A percentile compares a stretch with the other conserved stretches of the same genome.
These are phyloP conservation scores for Carcinoscorpius rotundicauda DNA, from an alignment of 1,140 invertebrate genomes.

Conservation along the genomic window DNA sequence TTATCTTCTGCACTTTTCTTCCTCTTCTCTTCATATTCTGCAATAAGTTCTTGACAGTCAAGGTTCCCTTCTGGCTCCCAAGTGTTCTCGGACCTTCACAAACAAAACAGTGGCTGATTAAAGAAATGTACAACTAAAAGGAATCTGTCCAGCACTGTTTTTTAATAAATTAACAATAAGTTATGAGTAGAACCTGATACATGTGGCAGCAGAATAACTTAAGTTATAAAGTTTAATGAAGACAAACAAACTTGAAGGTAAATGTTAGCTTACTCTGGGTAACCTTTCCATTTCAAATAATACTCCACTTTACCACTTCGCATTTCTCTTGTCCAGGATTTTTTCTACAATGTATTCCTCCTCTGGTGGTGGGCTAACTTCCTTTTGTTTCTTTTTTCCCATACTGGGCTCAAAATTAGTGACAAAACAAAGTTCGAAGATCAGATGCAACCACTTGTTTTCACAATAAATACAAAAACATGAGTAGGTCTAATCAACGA, in stretches of 20 bases:
- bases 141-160: too few species aligned
- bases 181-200: too few species aligned
- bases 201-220: background rate
- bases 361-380: background rate
- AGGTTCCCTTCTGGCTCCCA: slow-evolving; percentile 85
- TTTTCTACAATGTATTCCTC: slow-evolving; percentile 43
- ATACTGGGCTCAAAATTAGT: too few species aligned
- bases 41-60: slow-evolving; percentile 84
- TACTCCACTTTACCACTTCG: slow-evolving; percentile 38
- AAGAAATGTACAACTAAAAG: too few species aligned
- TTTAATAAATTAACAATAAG: too few species aligned
- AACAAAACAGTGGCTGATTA: background rate
- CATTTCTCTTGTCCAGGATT: slow-evolving; percentile 38
- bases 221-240: background rate
- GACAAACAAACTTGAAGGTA: background rate
- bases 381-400: too few species aligned
- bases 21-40: slow-evolving; percentile 68
- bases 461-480: too few species aligned
- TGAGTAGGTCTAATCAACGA: too few species aligned
- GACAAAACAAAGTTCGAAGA: too few species aligned
- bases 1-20: slow-evolving; percentile 42
- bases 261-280: slow-evolving; percentile 35
- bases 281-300: slow-evolving; percentile 44
- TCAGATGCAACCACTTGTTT: too few species aligned
- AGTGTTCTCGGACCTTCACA: slow-evolving; percentile 35